Base-by-base conservation (phyloP, 2,888 invertebrate species). In the Allolobophora icterica region DNA sequence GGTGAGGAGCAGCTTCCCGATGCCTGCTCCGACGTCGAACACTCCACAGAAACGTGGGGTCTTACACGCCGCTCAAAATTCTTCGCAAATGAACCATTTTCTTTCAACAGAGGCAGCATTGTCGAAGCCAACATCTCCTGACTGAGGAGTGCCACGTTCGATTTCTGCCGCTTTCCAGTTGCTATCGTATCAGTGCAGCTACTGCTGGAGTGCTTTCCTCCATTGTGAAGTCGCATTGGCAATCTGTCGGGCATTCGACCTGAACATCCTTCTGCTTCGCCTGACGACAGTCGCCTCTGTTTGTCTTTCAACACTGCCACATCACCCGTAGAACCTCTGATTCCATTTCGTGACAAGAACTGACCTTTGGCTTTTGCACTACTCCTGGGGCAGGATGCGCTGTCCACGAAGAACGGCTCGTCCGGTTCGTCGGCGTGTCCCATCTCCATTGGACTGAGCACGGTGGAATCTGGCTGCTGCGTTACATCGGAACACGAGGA, bases 391-490 rank as follows among this genome's bases (percentile, higher is more conserved):
- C 35, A 34, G n/a, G 38, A 87, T 17, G 87, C 35, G 34, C 38
- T 87, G 34, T 87, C 87, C 34, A 24, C 35, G n/a, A n/a, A 71
- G n/a, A 71, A 71, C 17, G 87, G 34, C 35, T 87, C 87, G 8
- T 87, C 87, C 34, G 38, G 87, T 15, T 87, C 87, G 24, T 87
- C 87, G 4, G 24, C 35, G n/a, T 35, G 17, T n/a, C 38, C 38
- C 87, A 38, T 87, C 38, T 87, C 87, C 87, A 38, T 33, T 15
- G 87, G 87, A 87, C 87, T 87, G 87, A 87, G 87, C 34, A 87
- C 87, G 21, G 87, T 87, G 87, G 87, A 87, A 30, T 87, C 87
- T 17, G 87, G 87, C 87, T 87, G 87, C 35, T 87, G 87, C 34
- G 87, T 87, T 24, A 38, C 21, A 15, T 87, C 87, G 11, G 87